Evolutionary conservation across 2,888 invertebrate species (phyloP).

Genomic region (Netelia inedita): DNA sequence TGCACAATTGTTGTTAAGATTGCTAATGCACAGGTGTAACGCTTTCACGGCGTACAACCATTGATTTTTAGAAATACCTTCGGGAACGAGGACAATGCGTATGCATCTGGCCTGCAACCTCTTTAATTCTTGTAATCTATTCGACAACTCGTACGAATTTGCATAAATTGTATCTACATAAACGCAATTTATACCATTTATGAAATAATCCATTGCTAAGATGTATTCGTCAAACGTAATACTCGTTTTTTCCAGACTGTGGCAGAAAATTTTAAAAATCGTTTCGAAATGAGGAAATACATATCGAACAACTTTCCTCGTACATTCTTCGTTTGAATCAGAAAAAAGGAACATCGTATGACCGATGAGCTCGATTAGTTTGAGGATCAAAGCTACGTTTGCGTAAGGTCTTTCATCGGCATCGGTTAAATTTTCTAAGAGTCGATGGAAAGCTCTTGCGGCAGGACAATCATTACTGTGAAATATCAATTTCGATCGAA

Average conservation of each 20-base stretch:
- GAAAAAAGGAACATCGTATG: neutral
- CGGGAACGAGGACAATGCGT: conserved; percentile 25
- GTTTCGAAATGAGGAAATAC: neutral
- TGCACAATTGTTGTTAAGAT: neutral
- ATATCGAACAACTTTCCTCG: neutral
- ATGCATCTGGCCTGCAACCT: conserved; percentile 44
- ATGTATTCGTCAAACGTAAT: conserved; percentile 60
- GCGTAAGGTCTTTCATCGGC: conserved; percentile 78
- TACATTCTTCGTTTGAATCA: too few species aligned
- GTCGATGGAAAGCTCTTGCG: conserved; percentile 63
- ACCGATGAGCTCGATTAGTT: conserved; percentile 73
- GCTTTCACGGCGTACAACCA: conserved; percentile 51
- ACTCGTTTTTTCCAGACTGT: conserved; percentile 63
- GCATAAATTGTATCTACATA: neutral
- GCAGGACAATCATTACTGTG: conserved; percentile 62
- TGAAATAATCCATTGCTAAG: conserved; percentile 19
- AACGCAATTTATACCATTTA: neutral
- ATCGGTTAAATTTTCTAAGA: conserved; percentile 72
- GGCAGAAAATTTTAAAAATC: neutral
- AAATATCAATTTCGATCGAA: conserved; percentile 74
- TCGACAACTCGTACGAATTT: neutral
- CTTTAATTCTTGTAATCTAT: conserved; percentile 6
- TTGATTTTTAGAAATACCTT: conserved; percentile 8
- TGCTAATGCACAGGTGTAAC: conserved; percentile 6
- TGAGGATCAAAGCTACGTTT: conserved; percentile 65